Conservation (phyloP, 1,140 invertebrate genomes). For the Drosophila ficusphila region DNA sequence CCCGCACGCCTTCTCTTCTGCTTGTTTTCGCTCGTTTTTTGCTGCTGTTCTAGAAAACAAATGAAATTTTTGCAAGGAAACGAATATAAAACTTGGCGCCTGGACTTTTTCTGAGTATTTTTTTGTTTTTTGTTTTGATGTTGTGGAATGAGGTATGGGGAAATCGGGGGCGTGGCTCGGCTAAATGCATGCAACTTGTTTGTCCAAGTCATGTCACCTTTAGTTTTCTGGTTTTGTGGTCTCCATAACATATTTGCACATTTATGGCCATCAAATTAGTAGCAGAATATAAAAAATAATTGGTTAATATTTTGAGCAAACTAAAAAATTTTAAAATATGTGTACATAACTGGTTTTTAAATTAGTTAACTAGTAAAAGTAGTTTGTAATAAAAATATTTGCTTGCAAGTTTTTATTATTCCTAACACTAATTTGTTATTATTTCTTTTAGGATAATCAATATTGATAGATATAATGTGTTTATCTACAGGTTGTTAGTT, state of each 20-base stretch:
- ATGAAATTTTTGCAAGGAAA: constrained; percentile 56
- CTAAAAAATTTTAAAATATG: background rate
- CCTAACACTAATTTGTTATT: too few species aligned
- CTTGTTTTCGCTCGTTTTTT: constrained; percentile 44
- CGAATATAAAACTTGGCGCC: constrained; percentile 53
- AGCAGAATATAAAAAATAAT: background rate
- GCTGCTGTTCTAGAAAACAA: constrained; percentile 66
- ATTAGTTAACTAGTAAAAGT: too few species aligned
- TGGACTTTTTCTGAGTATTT: constrained; percentile 26
- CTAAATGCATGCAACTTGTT: constrained; percentile 52
- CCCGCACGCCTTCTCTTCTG: constrained; percentile 29
- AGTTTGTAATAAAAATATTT: too few species aligned
- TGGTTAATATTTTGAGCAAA: too few species aligned
- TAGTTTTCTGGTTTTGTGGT: constrained; percentile 42
- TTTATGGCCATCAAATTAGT: constrained; percentile 14
- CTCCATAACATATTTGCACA: constrained; percentile 22
- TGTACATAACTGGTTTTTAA: too few species aligned
- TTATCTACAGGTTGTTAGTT: too few species aligned
- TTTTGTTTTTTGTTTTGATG: background rate
- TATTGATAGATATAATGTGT: too few species aligned
- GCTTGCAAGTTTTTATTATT: too few species aligned
- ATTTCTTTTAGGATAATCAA: too few species aligned
- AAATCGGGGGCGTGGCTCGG: constrained; percentile 11
- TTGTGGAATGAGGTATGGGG: background rate
- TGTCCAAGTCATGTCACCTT: constrained; percentile 50